These are phyloP conservation scores for Astur gentilis DNA, from an alignment of 2,113 vertebrate species.

Conservation along the genomic window DNA sequence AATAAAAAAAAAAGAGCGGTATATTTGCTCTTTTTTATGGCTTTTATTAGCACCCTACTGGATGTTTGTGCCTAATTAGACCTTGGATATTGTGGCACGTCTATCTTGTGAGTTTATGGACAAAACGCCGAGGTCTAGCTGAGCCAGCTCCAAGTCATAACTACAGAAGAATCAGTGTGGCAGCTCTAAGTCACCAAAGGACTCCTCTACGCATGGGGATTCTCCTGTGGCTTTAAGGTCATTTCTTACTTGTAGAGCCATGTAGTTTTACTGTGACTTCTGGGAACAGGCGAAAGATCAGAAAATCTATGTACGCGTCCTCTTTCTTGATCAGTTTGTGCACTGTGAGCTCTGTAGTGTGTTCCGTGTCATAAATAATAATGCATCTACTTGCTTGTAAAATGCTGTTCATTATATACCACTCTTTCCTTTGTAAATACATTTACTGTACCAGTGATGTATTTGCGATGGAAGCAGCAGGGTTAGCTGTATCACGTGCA, in stretches of 20 bases:
- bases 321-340: neutral
- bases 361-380: neutral
- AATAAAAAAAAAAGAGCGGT: neutral
- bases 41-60: neutral
- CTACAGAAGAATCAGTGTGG: neutral
- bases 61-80: neutral
- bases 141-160: neutral
- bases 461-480: neutral
- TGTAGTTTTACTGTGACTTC: neutral
- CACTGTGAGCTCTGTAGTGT: neutral
- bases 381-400: neutral
- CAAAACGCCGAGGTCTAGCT: neutral
- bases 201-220: neutral
- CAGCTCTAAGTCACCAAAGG: neutral
- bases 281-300: neutral
- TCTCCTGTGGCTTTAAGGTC: neutral
- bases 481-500: neutral
- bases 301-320: neutral
- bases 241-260: neutral
- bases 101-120: neutral
- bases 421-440: neutral
- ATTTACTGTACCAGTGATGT: neutral
- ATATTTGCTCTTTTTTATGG: neutral
- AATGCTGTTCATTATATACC: neutral
- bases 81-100: neutral